phyloP scores from a whole-genome alignment of 2,113 vertebrate species.

The Colossoma macropomum region DNA sequence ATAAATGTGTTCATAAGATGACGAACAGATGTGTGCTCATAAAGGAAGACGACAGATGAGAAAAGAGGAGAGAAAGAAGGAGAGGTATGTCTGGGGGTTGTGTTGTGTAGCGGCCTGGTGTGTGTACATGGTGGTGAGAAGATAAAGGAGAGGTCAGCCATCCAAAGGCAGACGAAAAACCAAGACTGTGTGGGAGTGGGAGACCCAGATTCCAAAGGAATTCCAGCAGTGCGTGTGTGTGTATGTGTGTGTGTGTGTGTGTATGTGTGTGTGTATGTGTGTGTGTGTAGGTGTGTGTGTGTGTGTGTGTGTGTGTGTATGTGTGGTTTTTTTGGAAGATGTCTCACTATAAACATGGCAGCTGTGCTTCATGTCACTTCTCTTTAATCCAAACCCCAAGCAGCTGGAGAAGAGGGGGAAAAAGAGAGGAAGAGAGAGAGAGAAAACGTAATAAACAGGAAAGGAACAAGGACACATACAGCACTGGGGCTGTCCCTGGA shows the following conservation, averaged over 20 bases:
- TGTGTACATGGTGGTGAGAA: neutral
- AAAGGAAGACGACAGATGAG: neutral
- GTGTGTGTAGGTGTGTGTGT: constrained; percentile 46
- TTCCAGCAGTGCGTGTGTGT: constrained; percentile 39
- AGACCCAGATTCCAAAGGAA: constrained; percentile 15
- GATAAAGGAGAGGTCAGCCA: constrained; percentile 16
- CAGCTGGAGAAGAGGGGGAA: constrained; percentile 6
- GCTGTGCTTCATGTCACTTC: constrained; percentile 7
- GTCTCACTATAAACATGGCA: constrained; percentile 31
- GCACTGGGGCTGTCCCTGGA: neutral
- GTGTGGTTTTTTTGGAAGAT: constrained; percentile 38
- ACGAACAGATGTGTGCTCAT: neutral
- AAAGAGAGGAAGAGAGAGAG: neutral
- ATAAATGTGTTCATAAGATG: neutral
- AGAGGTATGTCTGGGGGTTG: neutral
- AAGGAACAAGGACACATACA: neutral
- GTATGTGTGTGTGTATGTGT: constrained; percentile 27
- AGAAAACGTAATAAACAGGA: constrained; percentile 3
- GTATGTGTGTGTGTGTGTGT: constrained; percentile 37
- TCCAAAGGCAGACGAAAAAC: neutral
- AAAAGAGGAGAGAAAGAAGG: neutral
- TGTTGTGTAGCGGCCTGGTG: neutral
- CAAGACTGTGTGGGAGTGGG: constrained; percentile 30
- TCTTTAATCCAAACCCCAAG: constrained; percentile 6
- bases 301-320: constrained; percentile 42